Evolutionary conservation across 2,113 vertebrate genomes (phyloP), one percentile per base, ranked within the genome.

Genomic region (Periophthalmus modestus): DNA sequence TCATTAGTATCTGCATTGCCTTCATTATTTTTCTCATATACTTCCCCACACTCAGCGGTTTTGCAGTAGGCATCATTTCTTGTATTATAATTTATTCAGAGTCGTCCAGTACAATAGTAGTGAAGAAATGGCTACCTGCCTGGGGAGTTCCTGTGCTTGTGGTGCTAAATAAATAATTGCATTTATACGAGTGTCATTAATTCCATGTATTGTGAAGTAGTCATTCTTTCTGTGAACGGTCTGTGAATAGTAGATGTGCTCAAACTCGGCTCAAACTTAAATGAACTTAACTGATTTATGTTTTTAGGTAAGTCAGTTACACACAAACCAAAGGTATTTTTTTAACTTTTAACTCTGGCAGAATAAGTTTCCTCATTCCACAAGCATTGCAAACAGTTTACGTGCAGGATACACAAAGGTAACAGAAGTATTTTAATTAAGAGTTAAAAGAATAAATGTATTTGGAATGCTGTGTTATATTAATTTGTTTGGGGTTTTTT

Each of bases 41-140:
- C 18, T 54, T 54, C 7, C 0, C 18, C 11, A 24, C 1, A 28
- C 12, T 59, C 57, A 59, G 50, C 69, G 68, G 10, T 34, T 43
- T 14, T 59, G 16, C 46, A 55, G 55, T 66, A 36, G 47, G 33
- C 24, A 36, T 58, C 43, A 70, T 69, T 58, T 46, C 28, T 55
- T 0, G 19, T 36, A 55, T 80, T 55, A 76, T 81, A 50, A 73
- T 75, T 55, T 81, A 69, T 74, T 76, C 4, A 74, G 23, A 34
- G 19, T 33, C 0, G n/a, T 23, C 33, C 58, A 16, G 3, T 65
- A 43, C 33, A n/a, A n/a, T 36, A 18, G 34, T 2, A 5, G 62
- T 21, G 34, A 65, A 65, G 34, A 43, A 43, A 16, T 36, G 34
- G 19, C 33, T n/a, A 65, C 34, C 62, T 65, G 62, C 36, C 34